These are phyloP conservation scores for Actinernus sp. DNA, from an alignment of 92 coral and sea anemone species.

Conservation along the genomic window DNA sequence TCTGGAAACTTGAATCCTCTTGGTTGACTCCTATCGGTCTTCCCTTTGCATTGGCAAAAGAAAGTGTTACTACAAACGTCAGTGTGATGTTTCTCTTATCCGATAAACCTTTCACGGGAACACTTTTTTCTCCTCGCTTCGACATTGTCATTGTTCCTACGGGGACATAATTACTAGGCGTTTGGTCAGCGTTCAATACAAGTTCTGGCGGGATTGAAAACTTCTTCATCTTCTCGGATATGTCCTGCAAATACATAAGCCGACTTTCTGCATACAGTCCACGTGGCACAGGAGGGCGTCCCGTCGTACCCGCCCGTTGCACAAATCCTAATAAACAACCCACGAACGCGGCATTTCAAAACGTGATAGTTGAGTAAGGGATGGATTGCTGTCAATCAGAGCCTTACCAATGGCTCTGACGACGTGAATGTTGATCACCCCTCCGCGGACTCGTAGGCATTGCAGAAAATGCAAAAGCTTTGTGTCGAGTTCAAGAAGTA, in stretches of 20 bases:
- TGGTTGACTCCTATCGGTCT: conserved; percentile 15
- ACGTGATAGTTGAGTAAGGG: not conserved
- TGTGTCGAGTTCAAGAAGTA: conserved; percentile 20
- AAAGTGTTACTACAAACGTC: conserved; percentile 8
- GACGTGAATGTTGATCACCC: conserved; percentile 17
- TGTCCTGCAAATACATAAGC: conserved; percentile 13
- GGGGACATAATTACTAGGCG: conserved; percentile 11
- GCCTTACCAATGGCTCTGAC: not conserved
- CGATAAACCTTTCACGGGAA: not conserved
- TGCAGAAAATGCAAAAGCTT: conserved; percentile 8
- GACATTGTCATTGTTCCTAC: conserved; percentile 9
- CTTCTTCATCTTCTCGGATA: not conserved
- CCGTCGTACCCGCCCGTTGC: conserved; percentile 12
- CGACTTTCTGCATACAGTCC: conserved; percentile 16
- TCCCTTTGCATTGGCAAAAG: conserved; percentile 8
- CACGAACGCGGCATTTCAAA: conserved; percentile 10
- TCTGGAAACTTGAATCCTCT: not conserved
- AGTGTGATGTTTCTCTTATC: conserved; percentile 21
- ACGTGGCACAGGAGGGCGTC: conserved; percentile 5
- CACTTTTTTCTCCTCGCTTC: conserved; percentile 7
- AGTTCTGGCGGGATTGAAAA: not conserved
- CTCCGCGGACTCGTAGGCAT: conserved; percentile 3
- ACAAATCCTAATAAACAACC: not conserved
- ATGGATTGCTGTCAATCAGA: conserved; percentile 6
- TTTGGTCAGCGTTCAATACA: conserved; percentile 7